phyloP scores from a whole-genome alignment of 2,888 invertebrate genomes.

The Cheiracanthium punctorium region DNA sequence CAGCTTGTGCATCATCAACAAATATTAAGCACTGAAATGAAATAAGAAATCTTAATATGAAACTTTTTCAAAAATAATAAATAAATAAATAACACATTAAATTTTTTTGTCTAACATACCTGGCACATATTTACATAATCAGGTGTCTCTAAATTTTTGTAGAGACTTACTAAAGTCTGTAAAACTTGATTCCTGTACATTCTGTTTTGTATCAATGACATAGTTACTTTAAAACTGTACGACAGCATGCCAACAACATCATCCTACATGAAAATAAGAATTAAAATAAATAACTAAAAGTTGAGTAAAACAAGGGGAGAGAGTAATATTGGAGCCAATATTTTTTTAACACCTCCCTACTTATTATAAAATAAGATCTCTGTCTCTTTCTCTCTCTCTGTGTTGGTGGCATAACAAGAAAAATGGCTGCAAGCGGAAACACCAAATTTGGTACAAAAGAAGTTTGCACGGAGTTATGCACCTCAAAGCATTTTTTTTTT shows the following conservation, averaged over 20 bases:
- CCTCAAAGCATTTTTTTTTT: no score
- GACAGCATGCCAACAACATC: constrained; percentile 92
- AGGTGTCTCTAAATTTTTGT: constrained; percentile 90
- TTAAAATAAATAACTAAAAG: no score
- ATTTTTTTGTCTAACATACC: constrained; percentile 73
- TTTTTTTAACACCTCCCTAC: no score
- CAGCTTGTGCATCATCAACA: constrained; percentile 93
- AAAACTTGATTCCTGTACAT: constrained; percentile 94
- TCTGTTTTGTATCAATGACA: constrained; percentile 96
- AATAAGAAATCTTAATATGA: background rate
- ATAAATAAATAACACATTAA: background rate
- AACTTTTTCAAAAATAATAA: no score
- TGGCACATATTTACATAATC: constrained; percentile 98
- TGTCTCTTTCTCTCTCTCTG: no score
- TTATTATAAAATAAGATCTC: no score
- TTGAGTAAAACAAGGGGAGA: no score
- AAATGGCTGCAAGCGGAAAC: no score
- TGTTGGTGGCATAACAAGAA: no score
- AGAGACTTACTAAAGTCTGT: constrained; percentile 90
- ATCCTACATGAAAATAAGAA: constrained; percentile 79
- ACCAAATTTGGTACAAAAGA: no score
- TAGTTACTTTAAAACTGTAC: constrained; percentile 96
- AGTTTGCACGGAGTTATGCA: no score
- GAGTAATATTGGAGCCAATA: no score
- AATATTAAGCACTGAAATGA: constrained; percentile 89